These are phyloP conservation scores for Bimastos eiseni DNA, from an alignment of 2,888 invertebrate species.

Conservation along the genomic window DNA sequence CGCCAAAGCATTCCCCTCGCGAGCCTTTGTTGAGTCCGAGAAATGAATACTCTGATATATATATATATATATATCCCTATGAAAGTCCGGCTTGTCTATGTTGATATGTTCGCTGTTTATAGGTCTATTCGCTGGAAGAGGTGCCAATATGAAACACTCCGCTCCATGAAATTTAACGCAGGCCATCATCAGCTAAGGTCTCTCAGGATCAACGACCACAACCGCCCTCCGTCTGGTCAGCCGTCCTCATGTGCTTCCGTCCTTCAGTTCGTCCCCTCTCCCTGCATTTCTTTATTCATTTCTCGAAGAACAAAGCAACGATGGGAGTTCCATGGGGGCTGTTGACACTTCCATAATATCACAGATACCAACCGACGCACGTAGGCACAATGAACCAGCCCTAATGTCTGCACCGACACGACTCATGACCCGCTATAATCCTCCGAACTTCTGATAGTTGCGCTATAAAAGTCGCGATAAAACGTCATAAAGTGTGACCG, in stretches of 20 bases:
- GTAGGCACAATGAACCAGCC: background rate
- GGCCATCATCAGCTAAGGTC: background rate
- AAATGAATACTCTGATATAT: background rate
- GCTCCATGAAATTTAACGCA: slow-evolving; percentile 6
- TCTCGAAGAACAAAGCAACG: background rate
- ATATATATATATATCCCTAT: background rate
- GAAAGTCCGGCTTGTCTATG: too few species aligned
- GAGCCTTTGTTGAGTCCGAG: too few species aligned
- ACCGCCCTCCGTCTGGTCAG: background rate
- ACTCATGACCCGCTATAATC: background rate
- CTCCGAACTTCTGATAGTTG: background rate
- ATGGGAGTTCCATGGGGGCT: background rate
- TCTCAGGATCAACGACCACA: background rate
- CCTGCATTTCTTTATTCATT: background rate
- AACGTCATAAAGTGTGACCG: background rate
- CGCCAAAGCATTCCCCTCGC: too few species aligned
- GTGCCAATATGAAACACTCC: background rate
- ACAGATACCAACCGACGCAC: background rate
- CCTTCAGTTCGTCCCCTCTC: background rate
- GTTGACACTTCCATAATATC: background rate
- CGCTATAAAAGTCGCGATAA: background rate
- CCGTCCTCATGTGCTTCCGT: background rate
- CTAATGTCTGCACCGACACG: slow-evolving; percentile 13
- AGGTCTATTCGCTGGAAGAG: background rate
- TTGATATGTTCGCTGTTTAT: background rate